Conservation (phyloP, 1,140 invertebrate species). For the Mylabris phalerata region DNA sequence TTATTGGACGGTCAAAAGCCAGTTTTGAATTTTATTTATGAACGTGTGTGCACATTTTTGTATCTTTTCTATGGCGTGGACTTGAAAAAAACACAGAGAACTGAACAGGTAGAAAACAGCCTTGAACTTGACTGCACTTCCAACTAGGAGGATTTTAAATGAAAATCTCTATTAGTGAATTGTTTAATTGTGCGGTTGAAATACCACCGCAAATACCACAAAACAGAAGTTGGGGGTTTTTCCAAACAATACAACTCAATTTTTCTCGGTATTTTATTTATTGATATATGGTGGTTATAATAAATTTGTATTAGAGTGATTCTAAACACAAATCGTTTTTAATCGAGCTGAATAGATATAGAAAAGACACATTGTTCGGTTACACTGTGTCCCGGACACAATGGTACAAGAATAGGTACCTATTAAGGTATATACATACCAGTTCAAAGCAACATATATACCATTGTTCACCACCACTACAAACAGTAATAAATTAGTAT, state of each 20-base stretch:
- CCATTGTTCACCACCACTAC: conserved; percentile 25
- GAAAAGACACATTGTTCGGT: conserved; percentile 26
- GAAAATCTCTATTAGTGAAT: no score
- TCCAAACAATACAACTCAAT: conserved; percentile 1
- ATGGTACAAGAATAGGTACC: conserved; percentile 26
- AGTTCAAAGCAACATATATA: conserved; percentile 12
- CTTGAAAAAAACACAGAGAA: not conserved
- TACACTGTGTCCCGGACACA: conserved; percentile 22
- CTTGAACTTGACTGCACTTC: conserved; percentile 14
- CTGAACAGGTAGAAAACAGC: conserved; percentile 9
- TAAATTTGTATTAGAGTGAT: conserved; percentile 3
- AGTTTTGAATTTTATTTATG: conserved; percentile 17
- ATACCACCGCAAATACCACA: no score
- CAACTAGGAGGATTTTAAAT: not conserved
- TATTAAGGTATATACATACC: conserved; percentile 20
- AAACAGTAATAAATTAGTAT: conserved; percentile 27
- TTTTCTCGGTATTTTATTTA: not conserved
- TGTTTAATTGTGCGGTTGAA: no score
- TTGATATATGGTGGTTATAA: conserved; percentile 4
- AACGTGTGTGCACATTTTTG: conserved; percentile 8
- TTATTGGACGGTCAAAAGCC: conserved; percentile 16
- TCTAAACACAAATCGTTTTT: conserved; percentile 5
- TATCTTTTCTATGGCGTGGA: not conserved
- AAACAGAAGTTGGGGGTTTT: no score
- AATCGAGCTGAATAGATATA: conserved; percentile 3